phyloP scores from a whole-genome alignment of 2,888 invertebrate genomes.

The Euproctis similis region DNA sequence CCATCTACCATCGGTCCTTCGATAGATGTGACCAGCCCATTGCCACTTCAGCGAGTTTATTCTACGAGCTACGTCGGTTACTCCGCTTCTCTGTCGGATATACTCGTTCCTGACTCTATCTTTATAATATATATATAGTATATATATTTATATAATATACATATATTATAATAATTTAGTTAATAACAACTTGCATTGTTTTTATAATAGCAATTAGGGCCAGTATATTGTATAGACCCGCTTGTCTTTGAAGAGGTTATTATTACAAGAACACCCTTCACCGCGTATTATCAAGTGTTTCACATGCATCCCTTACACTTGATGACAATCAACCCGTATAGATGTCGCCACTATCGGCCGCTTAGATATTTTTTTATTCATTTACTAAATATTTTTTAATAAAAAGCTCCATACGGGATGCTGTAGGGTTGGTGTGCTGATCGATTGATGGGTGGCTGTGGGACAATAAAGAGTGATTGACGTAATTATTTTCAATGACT shows the following conservation, averaged over 20 bases:
- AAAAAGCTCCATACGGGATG: conserved; percentile 18
- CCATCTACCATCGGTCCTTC: no score
- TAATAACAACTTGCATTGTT: no score
- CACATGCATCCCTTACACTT: conserved; percentile 26
- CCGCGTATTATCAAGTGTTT: conserved; percentile 6
- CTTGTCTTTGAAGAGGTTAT: not conserved
- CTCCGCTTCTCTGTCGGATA: no score
- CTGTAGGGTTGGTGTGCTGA: conserved; percentile 19
- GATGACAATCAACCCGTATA: conserved; percentile 32
- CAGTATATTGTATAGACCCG: no score
- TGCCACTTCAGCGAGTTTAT: no score
- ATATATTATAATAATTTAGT: no score
- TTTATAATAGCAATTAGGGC: no score
- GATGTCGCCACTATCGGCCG: conserved; percentile 23
- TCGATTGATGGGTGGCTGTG: conserved; percentile 3
- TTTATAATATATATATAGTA: no score
- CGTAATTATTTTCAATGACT: conserved; percentile 12
- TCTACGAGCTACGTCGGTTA: no score
- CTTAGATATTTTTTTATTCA: conserved; percentile 37
- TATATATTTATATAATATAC: no score
- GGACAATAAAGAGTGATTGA: conserved; percentile 10
- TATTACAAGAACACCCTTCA: conserved; percentile 12
- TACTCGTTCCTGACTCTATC: no score
- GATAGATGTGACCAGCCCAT: no score
- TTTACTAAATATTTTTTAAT: conserved; percentile 26